These are phyloP conservation scores for Chymomyza costata DNA, from an alignment of 1,140 invertebrate species.

Conservation along the genomic window DNA sequence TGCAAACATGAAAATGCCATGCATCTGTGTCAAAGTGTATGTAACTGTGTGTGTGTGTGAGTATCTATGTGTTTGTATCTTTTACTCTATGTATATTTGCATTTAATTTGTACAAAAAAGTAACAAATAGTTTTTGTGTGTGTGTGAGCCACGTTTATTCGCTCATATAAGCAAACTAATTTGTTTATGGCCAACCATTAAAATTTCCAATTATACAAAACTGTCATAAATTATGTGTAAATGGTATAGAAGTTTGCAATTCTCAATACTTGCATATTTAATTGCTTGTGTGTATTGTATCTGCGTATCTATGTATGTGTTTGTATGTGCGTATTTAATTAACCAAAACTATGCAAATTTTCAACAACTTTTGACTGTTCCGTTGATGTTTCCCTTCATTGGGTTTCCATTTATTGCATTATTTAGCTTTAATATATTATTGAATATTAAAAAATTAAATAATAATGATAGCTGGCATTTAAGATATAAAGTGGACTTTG, in stretches of 20 bases:
- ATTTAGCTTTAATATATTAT: too few species aligned
- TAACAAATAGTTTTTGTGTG: constrained; percentile 45
- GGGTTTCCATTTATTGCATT: too few species aligned
- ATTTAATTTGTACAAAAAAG: constrained; percentile 69
- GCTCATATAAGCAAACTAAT: constrained; percentile 25
- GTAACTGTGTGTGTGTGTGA: background rate
- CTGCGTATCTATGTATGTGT: background rate
- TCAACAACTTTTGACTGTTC: too few species aligned
- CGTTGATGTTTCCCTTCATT: too few species aligned
- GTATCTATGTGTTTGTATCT: too few species aligned
- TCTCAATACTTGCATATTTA: too few species aligned
- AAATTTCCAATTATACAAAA: constrained; percentile 66
- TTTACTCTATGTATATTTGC: constrained; percentile 63
- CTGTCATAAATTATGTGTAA: constrained; percentile 65
- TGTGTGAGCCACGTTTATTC: constrained; percentile 5
- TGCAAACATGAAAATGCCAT: constrained; percentile 10
- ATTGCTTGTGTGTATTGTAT: background rate
- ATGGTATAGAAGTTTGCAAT: too few species aligned
- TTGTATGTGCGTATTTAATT: constrained; percentile 54
- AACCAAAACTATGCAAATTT: constrained; percentile 47
- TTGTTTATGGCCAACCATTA: constrained; percentile 61
- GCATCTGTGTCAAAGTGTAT: background rate
- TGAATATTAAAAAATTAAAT: too few species aligned
- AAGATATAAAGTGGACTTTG: too few species aligned
- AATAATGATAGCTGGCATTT: too few species aligned